Percentiles rank a stretch among this genome's conserved stretches.
These are phyloP conservation scores for Lepus oiostolus DNA, from an alignment of 2,797 vertebrate species.

Conservation along the genomic window DNA sequence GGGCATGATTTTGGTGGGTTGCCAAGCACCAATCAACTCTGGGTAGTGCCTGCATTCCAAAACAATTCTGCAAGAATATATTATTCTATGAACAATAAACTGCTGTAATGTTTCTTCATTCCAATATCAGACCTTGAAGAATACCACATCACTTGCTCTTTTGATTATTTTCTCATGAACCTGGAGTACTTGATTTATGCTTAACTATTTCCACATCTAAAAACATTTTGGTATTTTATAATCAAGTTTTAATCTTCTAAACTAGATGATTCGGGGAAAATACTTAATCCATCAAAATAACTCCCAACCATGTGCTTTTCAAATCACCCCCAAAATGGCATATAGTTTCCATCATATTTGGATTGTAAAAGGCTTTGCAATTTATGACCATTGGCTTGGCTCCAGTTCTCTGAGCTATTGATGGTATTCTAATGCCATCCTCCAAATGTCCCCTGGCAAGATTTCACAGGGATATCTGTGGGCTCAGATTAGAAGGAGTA, in stretches of 20 bases:
- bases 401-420: slow-evolving; percentile 78
- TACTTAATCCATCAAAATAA: slow-evolving; percentile 86
- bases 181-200: slow-evolving; percentile 80
- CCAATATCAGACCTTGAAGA: slow-evolving; percentile 62
- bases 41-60: slow-evolving; percentile 73
- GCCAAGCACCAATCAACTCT: slow-evolving; percentile 75
- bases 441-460: slow-evolving; percentile 72
- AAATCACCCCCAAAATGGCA: slow-evolving; percentile 81
- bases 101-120: slow-evolving; percentile 71
- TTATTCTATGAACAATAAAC: slow-evolving; percentile 78
- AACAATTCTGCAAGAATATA: slow-evolving; percentile 79
- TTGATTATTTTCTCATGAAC: slow-evolving; percentile 79
- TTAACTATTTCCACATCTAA: slow-evolving; percentile 75
- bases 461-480: slow-evolving; percentile 64
- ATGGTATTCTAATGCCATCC: slow-evolving; percentile 77
- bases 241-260: slow-evolving; percentile 84
- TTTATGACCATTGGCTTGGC: slow-evolving; percentile 83
- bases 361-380: slow-evolving; percentile 75
- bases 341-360: slow-evolving; percentile 81
- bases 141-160: slow-evolving; percentile 49
- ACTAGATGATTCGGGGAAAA: slow-evolving; percentile 83
- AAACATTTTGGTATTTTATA: slow-evolving; percentile 81
- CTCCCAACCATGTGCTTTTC: slow-evolving; percentile 84
- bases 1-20: slow-evolving; percentile 73
- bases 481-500: slow-evolving; percentile 68